Evolutionary conservation across 2,888 invertebrate species (phyloP).

Genomic region (Scaptomyza polygonia): DNA sequence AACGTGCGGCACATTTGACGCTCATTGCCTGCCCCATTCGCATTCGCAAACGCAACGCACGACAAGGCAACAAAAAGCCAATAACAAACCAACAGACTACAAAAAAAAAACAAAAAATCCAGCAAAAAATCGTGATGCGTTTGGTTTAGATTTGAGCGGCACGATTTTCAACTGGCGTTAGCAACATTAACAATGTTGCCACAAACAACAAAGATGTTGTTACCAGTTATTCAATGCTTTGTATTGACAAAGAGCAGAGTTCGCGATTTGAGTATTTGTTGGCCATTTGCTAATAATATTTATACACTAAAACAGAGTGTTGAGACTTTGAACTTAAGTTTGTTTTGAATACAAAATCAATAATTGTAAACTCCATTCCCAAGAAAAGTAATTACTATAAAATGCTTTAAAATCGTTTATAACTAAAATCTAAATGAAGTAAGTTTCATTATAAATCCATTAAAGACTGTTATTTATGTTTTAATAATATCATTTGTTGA

Average conservation of each 20-base stretch:
- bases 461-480: neutral
- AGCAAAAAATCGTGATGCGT: slow-evolving; percentile 77
- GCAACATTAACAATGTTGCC: slow-evolving; percentile 64
- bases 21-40: slow-evolving; percentile 68
- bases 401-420: neutral
- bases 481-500: neutral
- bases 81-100: slow-evolving; percentile 36
- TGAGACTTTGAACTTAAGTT: neutral
- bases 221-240: slow-evolving; percentile 36
- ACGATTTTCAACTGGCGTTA: slow-evolving; percentile 71
- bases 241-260: slow-evolving; percentile 63
- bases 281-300: slow-evolving; percentile 52
- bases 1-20: slow-evolving; percentile 79
- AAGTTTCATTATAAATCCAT: neutral
- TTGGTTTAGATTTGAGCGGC: slow-evolving; percentile 81
- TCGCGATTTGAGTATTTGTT: slow-evolving; percentile 57
- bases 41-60: slow-evolving; percentile 59
- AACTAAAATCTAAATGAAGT: no score
- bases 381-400: neutral
- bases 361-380: neutral
- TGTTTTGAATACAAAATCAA: neutral
- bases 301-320: slow-evolving; percentile 22
- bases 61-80: slow-evolving; percentile 50
- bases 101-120: slow-evolving; percentile 19
- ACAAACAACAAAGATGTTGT: slow-evolving; percentile 32